phyloP scores from a whole-genome alignment of 1,140 invertebrate species.

The Drosophila varians region DNA sequence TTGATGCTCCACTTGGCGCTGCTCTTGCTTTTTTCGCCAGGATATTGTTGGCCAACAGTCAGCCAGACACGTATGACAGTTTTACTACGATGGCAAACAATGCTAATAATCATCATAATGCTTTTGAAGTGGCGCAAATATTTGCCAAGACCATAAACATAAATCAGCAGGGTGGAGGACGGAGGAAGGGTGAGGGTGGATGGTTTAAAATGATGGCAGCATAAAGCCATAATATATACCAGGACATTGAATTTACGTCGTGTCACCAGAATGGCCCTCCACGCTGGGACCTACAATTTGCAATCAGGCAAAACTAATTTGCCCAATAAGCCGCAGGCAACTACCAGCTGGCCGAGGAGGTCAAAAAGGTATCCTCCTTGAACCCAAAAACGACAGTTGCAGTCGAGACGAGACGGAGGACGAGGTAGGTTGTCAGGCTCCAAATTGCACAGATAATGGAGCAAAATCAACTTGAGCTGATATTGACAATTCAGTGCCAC shows the following conservation, averaged over 20 bases:
- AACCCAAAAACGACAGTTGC: slow-evolving; percentile 26
- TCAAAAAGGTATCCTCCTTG: slow-evolving; percentile 33
- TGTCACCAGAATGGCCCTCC: not conserved
- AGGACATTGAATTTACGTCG: slow-evolving; percentile 47
- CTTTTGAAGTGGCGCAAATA: slow-evolving; percentile 68
- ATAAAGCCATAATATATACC: slow-evolving; percentile 38
- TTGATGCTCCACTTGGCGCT: slow-evolving; percentile 33
- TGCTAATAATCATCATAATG: slow-evolving; percentile 73
- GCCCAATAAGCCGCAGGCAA: slow-evolving; percentile 57
- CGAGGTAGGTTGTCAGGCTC: slow-evolving; percentile 9
- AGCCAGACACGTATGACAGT: slow-evolving; percentile 71
- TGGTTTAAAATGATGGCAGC: slow-evolving; percentile 31
- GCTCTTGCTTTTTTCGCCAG: slow-evolving; percentile 18
- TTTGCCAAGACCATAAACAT: slow-evolving; percentile 72
- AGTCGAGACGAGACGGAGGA: not conserved
- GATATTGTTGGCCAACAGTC: slow-evolving; percentile 50
- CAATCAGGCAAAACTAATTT: slow-evolving; percentile 67
- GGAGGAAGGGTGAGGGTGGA: not conserved
- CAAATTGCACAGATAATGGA: slow-evolving; percentile 54
- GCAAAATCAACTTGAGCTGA: slow-evolving; percentile 48
- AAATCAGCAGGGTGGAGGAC: slow-evolving; percentile 53
- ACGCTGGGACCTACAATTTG: slow-evolving; percentile 35
- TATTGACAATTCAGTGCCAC: slow-evolving; percentile 56
- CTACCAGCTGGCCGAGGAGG: slow-evolving; percentile 12
- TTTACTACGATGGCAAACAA: slow-evolving; percentile 73